Conservation (phyloP, 2,797 vertebrate genomes). For the Echiichthys vipera region DNA sequence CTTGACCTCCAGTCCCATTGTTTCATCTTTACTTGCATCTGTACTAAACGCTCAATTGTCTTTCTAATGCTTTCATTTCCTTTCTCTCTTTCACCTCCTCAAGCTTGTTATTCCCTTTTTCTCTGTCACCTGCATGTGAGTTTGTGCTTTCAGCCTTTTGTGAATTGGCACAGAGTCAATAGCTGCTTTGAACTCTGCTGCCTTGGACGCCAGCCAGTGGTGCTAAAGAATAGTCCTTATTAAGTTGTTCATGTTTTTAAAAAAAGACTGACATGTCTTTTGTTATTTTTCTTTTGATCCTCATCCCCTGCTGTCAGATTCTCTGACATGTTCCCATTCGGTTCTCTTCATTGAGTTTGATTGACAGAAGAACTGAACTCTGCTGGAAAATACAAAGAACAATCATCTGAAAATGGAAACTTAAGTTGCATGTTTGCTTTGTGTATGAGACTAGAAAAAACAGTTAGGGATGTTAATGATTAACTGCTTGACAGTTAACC, state of each 20-base stretch:
- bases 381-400: conserved; percentile 3
- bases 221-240: conserved; percentile 15
- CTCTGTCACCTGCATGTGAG: not conserved
- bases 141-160: conserved; percentile 15
- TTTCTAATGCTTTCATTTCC: not conserved
- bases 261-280: conserved; percentile 25
- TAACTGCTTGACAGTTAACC: too few relatives aligned
- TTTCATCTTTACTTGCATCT: not conserved
- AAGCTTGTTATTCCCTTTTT: not conserved
- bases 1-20: not conserved
- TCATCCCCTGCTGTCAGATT: not conserved
- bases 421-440: conserved; percentile 3
- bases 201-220: conserved; percentile 16
- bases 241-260: conserved; percentile 17
- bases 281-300: conserved; percentile 25
- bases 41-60: not conserved
- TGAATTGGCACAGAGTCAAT: conserved; percentile 35
- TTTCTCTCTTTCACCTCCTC: not conserved
- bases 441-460: too few relatives aligned
- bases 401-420: conserved; percentile 28
- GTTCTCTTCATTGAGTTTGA: conserved; percentile 11
- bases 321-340: not conserved
- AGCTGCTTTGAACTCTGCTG: conserved; percentile 25
- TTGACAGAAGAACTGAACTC: conserved; percentile 11
- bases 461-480: too few relatives aligned